phyloP scores from a whole-genome alignment of 2,113 vertebrate species.

The Trochalopteron elliotii region DNA sequence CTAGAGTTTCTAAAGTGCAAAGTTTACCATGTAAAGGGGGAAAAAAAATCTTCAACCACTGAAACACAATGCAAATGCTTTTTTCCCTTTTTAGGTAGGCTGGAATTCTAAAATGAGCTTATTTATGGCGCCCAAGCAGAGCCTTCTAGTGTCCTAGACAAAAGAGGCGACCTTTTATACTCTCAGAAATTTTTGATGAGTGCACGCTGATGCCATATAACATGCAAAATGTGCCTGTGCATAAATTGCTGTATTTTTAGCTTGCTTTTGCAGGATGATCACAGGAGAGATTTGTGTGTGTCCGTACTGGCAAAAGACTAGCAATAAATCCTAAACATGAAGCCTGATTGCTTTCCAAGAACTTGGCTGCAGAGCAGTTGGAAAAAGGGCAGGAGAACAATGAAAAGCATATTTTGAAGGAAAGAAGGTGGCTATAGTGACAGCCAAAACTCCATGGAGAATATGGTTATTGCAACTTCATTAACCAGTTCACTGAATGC shows the following conservation, averaged over 20 bases:
- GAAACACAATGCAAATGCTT: not conserved
- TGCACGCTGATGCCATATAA: not conserved
- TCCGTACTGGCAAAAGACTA: slow-evolving; percentile 30
- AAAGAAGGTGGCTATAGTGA: slow-evolving; percentile 18
- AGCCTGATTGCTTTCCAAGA: slow-evolving; percentile 48
- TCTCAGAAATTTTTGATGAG: not conserved
- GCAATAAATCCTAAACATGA: slow-evolving; percentile 45
- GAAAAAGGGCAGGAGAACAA: slow-evolving; percentile 57
- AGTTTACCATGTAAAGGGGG: not conserved
- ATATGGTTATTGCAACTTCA: not conserved
- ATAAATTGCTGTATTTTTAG: slow-evolving; percentile 37
- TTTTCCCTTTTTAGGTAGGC: not conserved
- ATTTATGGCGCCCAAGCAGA: not conserved
- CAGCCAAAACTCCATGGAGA: slow-evolving; percentile 29
- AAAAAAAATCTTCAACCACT: not conserved
- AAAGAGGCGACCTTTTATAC: not conserved
- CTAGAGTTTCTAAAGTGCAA: not conserved
- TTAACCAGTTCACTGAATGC: not conserved
- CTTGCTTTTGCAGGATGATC: slow-evolving; percentile 35
- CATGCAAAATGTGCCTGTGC: not conserved
- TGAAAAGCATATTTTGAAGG: slow-evolving; percentile 44
- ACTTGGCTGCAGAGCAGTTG: slow-evolving; percentile 47
- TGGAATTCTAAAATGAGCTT: not conserved
- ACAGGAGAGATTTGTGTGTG: slow-evolving; percentile 29
- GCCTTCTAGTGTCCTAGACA: not conserved